These are phyloP conservation scores for Drosophila mercatorum DNA, from an alignment of 2,888 invertebrate genomes.

Conservation along the genomic window DNA sequence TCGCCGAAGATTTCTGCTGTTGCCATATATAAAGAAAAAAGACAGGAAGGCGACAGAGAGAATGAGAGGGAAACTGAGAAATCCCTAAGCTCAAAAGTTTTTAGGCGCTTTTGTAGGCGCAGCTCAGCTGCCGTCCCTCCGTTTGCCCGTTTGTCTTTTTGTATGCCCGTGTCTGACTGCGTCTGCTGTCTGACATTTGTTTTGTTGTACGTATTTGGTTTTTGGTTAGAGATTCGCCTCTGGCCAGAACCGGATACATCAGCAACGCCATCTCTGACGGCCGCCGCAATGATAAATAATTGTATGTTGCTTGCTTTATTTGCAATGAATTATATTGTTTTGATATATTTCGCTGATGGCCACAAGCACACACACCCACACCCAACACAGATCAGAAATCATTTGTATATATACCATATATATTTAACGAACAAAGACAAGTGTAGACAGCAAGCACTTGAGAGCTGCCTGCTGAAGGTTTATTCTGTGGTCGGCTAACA, in stretches of 20 bases:
- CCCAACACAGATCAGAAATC: conserved; percentile 13
- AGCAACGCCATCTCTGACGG: conserved; percentile 38
- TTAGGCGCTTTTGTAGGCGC: conserved; percentile 62
- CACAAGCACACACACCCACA: conserved; percentile 11
- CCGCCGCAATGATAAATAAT: conserved; percentile 70
- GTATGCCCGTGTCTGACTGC: conserved; percentile 24
- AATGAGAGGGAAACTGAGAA: conserved; percentile 16
- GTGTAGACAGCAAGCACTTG: conserved; percentile 64
- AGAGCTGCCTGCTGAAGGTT: conserved; percentile 45
- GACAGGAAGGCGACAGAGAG: background rate
- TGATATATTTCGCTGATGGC: conserved; percentile 20
- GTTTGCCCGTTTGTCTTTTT: conserved; percentile 17
- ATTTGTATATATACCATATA: background rate
- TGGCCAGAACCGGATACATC: conserved; percentile 19
- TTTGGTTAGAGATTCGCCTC: conserved; percentile 11
- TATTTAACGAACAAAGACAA: conserved; percentile 29
- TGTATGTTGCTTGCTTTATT: conserved; percentile 67
- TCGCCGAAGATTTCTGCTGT: conserved; percentile 34
- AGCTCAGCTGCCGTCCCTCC: conserved; percentile 27
- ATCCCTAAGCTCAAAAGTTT: conserved; percentile 54
- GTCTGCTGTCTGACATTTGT: conserved; percentile 64
- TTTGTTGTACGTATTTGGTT: conserved; percentile 43
- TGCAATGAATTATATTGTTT: conserved; percentile 71
- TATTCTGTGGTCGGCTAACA: conserved; percentile 58
- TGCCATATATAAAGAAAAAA: conserved; percentile 14